A percentile compares a stretch with the other conserved stretches of the same genome.
phyloP scores from a whole-genome alignment of 2,888 invertebrate genomes.

The Zaprionus obscuricornis region DNA sequence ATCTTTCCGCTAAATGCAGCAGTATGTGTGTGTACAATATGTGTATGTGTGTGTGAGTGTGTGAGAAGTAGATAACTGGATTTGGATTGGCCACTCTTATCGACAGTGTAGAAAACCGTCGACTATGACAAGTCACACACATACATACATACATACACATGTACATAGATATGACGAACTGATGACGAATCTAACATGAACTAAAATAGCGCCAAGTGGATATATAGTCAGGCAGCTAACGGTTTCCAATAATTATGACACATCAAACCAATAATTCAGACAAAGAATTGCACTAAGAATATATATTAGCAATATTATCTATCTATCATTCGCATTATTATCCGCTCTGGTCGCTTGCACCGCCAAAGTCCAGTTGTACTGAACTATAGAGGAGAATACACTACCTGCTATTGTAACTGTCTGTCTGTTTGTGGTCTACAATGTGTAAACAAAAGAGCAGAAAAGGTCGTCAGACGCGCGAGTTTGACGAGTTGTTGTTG shows the following conservation, averaged over 20 bases:
- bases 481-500: conserved; percentile 32
- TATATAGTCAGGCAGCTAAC: conserved; percentile 6
- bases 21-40: neutral
- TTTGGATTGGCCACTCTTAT: conserved; percentile 75
- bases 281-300: neutral
- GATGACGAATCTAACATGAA: conserved; percentile 56
- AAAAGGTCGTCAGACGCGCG: conserved; percentile 66
- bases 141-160: conserved; percentile 9
- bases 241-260: conserved; percentile 26
- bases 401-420: conserved; percentile 24
- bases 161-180: conserved; percentile 53
- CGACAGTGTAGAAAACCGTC: conserved; percentile 59
- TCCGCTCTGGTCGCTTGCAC: too few relatives aligned
- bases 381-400: neutral
- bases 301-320: too few relatives aligned
- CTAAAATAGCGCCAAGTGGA: conserved; percentile 49
- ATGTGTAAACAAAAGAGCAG: conserved; percentile 38
- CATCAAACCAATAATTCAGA: conserved; percentile 33
- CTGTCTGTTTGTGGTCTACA: conserved; percentile 18
- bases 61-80: conserved; percentile 65
- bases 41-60: conserved; percentile 14
- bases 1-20: conserved; percentile 44
- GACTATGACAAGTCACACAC: conserved; percentile 37
- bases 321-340: too few relatives aligned
- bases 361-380: conserved; percentile 14